Conservation (phyloP, 2,113 vertebrate species). For the Globicephala melas region DNA sequence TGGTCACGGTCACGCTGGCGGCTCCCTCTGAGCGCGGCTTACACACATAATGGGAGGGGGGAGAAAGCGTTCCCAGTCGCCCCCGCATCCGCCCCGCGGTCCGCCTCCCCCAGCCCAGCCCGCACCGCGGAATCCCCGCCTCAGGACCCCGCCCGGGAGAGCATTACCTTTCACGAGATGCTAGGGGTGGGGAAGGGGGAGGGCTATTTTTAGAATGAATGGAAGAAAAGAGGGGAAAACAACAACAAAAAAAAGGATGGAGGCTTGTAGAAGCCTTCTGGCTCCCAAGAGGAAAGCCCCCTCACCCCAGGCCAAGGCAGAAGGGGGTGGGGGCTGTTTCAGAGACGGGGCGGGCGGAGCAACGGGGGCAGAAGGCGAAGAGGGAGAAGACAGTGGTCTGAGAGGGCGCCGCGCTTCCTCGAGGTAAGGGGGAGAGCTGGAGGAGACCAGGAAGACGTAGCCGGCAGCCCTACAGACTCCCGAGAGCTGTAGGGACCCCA, state of each 20-base stretch:
- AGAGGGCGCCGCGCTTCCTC: background rate
- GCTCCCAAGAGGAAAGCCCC: background rate
- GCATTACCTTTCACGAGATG: background rate
- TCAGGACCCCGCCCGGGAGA: background rate
- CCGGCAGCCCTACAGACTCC: background rate
- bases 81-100: too few relatives aligned
- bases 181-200: background rate
- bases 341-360: background rate
- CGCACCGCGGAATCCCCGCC: constrained; percentile 19
- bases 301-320: background rate
- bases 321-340: constrained; percentile 38
- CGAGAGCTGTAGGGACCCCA: background rate
- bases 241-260: constrained; percentile 4
- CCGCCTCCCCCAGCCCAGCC: background rate
- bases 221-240: background rate
- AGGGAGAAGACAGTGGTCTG: background rate
- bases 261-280: background rate
- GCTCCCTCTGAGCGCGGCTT: background rate
- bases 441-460: background rate
- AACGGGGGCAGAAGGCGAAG: background rate
- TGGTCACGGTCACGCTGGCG: background rate
- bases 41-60: background rate
- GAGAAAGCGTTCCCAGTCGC: background rate
- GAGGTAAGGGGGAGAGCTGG: background rate
- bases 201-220: constrained; percentile 63